Evolutionary conservation across 2,113 vertebrate genomes (phyloP).

Genomic region (Lanius collurio): DNA sequence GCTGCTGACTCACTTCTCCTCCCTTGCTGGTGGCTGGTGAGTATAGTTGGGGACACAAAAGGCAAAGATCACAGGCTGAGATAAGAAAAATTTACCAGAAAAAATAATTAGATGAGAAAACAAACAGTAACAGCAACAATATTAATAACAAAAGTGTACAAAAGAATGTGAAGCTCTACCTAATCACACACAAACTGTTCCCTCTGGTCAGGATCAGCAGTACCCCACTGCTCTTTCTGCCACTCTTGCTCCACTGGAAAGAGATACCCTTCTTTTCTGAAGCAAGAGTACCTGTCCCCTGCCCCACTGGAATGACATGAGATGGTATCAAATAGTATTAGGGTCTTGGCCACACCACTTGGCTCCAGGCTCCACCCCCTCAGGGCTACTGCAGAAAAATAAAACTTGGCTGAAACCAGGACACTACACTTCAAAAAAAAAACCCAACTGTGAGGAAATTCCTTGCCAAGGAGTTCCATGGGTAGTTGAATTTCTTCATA

Average conservation of each 20-base stretch:
- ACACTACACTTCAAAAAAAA: not conserved
- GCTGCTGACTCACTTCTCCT: not conserved
- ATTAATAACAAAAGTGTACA: not conserved
- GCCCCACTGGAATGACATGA: too few species aligned
- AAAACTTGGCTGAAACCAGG: not conserved
- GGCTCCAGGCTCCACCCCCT: not conserved
- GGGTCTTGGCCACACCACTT: not conserved
- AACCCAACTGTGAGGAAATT: not conserved
- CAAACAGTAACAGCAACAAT: not conserved
- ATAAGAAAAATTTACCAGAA: not conserved
- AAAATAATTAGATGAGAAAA: not conserved
- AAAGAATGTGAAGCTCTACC: not conserved
- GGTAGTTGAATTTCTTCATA: slow-evolving; percentile 16
- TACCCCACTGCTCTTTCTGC: too few species aligned
- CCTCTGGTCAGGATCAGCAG: not conserved
- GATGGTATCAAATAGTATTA: not conserved
- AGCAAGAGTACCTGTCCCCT: too few species aligned
- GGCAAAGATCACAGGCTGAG: not conserved
- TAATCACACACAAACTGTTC: fast-evolving
- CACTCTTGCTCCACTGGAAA: not conserved
- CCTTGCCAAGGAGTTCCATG: slow-evolving; percentile 17
- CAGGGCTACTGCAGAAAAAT: not conserved
- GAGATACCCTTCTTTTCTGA: not conserved
- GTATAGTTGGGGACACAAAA: not conserved
- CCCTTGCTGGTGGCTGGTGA: not conserved